Percentiles rank a stretch among this genome's conserved stretches.
These are phyloP conservation scores for Apus apus DNA, from an alignment of 2,113 vertebrate species.

Conservation along the genomic window DNA sequence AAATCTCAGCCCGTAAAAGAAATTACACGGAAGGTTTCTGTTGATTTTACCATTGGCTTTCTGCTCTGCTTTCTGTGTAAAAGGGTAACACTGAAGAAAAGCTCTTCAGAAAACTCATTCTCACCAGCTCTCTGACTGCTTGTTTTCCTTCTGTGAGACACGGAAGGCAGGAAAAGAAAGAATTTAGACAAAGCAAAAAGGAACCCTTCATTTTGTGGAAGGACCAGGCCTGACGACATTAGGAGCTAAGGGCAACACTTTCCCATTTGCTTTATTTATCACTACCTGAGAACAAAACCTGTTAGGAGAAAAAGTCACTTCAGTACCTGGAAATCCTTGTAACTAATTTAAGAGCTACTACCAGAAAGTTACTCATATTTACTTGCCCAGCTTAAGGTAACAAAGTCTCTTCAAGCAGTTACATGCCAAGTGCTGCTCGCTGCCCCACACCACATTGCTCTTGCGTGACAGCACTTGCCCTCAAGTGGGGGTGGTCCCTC, in stretches of 20 bases:
- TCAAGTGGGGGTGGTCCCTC: accelerated
- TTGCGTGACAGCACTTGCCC: accelerated
- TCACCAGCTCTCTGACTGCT: neutral
- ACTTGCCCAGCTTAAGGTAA: neutral
- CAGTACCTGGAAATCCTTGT: neutral
- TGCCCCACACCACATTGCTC: accelerated
- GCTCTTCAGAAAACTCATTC: neutral
- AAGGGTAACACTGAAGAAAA: neutral
- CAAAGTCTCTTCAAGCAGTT: neutral
- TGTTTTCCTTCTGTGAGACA: neutral
- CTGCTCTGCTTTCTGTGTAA: neutral
- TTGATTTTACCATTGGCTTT: neutral
- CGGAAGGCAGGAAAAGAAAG: neutral
- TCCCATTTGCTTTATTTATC: neutral
- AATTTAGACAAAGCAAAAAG: neutral
- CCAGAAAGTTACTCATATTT: neutral
- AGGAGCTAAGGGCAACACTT: neutral
- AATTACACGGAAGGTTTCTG: neutral
- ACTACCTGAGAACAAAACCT: neutral
- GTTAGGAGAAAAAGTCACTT: neutral
- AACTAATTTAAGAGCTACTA: neutral
- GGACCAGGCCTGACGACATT: neutral
- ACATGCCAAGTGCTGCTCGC: accelerated
- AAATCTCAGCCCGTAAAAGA: neutral
- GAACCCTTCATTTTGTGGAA: neutral